A percentile compares a stretch with the other conserved stretches of the same genome.
phyloP scores from a whole-genome alignment of 2,797 vertebrate genomes.

The Knipowitschia caucasica region DNA sequence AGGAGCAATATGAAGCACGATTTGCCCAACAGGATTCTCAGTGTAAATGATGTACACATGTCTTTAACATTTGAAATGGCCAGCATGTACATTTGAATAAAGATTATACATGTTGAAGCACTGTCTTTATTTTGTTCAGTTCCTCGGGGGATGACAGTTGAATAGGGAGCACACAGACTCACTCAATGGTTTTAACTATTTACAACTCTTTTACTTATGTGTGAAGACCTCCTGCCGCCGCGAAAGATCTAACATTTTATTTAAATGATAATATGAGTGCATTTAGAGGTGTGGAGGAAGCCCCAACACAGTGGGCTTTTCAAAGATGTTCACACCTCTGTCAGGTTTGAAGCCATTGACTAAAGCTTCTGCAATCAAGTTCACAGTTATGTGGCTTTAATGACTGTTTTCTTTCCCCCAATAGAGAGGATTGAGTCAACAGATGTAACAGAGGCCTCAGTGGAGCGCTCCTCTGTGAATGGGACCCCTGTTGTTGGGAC shows the following conservation, averaged over 20 bases:
- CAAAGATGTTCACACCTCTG: slow-evolving; percentile 74
- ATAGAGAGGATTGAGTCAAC: slow-evolving; percentile 74
- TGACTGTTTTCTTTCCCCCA: slow-evolving; percentile 72
- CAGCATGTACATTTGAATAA: slow-evolving; percentile 79
- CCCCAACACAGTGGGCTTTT: slow-evolving; percentile 61
- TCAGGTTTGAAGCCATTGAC: slow-evolving; percentile 67
- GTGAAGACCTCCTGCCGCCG: slow-evolving; percentile 34
- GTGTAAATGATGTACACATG: slow-evolving; percentile 75
- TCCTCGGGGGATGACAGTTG: slow-evolving; percentile 3
- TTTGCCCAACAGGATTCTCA: slow-evolving; percentile 31
- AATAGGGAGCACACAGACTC: slow-evolving; percentile 14
- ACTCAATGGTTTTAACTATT: slow-evolving; percentile 22
- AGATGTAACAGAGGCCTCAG: slow-evolving; percentile 65
- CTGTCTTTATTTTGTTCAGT: slow-evolving; percentile 31
- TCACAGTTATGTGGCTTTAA: slow-evolving; percentile 79
- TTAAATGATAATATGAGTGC: slow-evolving; percentile 60
- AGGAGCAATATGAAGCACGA: slow-evolving; percentile 19
- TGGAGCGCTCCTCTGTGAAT: slow-evolving; percentile 73
- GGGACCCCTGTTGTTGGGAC: slow-evolving; percentile 73
- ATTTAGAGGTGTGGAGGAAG: slow-evolving; percentile 61
- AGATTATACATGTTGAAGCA: slow-evolving; percentile 53
- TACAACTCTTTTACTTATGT: slow-evolving; percentile 39
- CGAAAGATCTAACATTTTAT: slow-evolving; percentile 61
- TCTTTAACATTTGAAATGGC: slow-evolving; percentile 61
- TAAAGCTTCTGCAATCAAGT: slow-evolving; percentile 75